phyloP scores from a whole-genome alignment of 2,888 invertebrate genomes.

The Corbicula japonica region DNA sequence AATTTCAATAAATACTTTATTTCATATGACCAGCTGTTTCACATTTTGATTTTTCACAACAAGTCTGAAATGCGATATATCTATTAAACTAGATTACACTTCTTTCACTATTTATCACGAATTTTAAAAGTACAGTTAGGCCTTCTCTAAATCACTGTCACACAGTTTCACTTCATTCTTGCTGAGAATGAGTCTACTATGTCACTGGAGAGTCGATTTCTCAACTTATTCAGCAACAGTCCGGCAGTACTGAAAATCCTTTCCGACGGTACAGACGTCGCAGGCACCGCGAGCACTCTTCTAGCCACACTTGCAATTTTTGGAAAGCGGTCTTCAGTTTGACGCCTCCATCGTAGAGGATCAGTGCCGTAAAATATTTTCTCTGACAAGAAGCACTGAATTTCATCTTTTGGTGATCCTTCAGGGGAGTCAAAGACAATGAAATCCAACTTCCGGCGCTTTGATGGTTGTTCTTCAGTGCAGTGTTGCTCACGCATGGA shows the following conservation, averaged over 20 bases:
- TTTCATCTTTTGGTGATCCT: background rate
- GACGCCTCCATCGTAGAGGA: no score
- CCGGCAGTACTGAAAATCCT: no score
- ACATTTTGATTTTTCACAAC: no score
- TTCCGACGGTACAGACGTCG: no score
- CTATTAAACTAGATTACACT: no score
- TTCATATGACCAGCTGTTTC: no score
- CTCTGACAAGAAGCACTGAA: conserved; percentile 9
- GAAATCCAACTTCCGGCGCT: background rate
- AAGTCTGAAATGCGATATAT: no score
- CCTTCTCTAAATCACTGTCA: conserved; percentile 7
- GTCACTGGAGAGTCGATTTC: conserved; percentile 1
- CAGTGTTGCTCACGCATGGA: background rate
- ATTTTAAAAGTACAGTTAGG: no score
- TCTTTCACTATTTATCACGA: no score
- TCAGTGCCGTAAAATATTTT: background rate
- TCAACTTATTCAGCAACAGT: no score
- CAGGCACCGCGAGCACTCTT: no score
- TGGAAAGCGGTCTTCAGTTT: conserved; percentile 3
- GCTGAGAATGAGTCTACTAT: background rate
- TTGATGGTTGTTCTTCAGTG: background rate
- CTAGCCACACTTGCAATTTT: background rate
- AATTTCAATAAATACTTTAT: no score
- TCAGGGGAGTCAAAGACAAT: background rate
- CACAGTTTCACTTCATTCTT: conserved; percentile 8